Percentiles rank a stretch among this genome's conserved stretches.
These are phyloP conservation scores for Silvanus unidentatus DNA, from an alignment of 2,888 invertebrate species.

Conservation along the genomic window DNA sequence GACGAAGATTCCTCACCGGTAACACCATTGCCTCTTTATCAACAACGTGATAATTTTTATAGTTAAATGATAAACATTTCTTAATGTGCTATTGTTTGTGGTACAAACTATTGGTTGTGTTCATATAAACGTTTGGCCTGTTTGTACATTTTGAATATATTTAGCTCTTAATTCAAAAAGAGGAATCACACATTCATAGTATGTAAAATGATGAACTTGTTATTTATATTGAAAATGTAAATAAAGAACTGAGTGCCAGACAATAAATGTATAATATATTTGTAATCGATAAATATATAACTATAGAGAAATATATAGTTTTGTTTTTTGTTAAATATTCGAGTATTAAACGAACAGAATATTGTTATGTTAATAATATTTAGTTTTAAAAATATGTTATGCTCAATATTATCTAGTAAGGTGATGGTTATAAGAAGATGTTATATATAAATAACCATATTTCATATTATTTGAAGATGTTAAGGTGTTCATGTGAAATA, in stretches of 20 bases:
- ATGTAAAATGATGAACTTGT: conserved; percentile 10
- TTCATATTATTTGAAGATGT: no score
- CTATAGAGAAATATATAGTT: no score
- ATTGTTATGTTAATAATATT: conserved; percentile 2
- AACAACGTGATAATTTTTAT: conserved; percentile 81
- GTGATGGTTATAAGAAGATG: no score
- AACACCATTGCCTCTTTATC: conserved; percentile 75
- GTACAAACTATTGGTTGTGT: conserved; percentile 39
- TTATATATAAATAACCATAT: no score
- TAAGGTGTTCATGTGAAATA: no score
- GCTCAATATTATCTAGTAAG: conserved; percentile 1
- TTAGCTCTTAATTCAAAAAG: conserved; percentile 13
- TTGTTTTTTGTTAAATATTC: no score
- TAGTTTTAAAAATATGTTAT: conserved; percentile 3
- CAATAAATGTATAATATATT: conserved; percentile 27
- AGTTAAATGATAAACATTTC: conserved; percentile 32
- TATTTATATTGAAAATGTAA: conserved; percentile 26
- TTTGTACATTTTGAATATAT: conserved; percentile 27
- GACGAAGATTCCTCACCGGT: conserved; percentile 71
- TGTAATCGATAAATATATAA: conserved; percentile 6
- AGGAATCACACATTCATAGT: conserved; percentile 1
- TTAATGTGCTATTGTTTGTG: conserved; percentile 15
- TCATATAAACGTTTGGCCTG: conserved; percentile 31
- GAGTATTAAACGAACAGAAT: not conserved
- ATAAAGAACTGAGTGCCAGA: conserved; percentile 39